Base-by-base conservation (phyloP, 2,797 vertebrate genomes). In the Phrynocephalus vlangalii region DNA sequence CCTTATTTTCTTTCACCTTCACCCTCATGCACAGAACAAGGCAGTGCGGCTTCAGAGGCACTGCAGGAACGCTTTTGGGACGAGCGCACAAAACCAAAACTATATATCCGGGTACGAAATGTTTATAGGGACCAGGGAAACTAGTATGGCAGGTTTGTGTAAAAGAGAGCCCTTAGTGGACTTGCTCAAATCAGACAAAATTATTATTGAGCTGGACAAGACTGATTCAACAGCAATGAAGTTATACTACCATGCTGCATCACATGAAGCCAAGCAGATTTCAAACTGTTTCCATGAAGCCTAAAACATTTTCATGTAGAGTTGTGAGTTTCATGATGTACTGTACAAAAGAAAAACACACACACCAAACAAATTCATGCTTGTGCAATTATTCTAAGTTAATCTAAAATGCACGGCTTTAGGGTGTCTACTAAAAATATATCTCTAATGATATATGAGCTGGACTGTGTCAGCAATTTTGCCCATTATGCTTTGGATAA, bases 391-490 rank as follows among this genome's bases (percentile, higher is more conserved):
- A 33, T 60, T 44, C 44, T 88, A 26, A n/a, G 60, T 16, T 66
- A 86, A 83, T 50, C 16, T 20, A 78, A 86, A 22, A 82, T 84
- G 33, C 2, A 77, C 3, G 28, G 15, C 73, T 87, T 75, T 30
- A 56, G 5, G 87, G 87, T 84, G 52, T 56, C 80, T 90, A 82
- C 6, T 5, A 26, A 85, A 90, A 87, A 56, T 63, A 68, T 30
- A 83, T 50, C 48, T 67, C 83, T 87, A 77, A 87, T 50, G 28
- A 85, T 44, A 77, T 63, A 38, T 9, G 28, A 83, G 3, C 82
- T 33, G 67, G 71, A 88, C 83, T 60, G 87, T 1, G 88, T 11
- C 68, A 89, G 89, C 5, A 77, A 56, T 68, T 68, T 26, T 78
- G 48, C 28, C 60, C 30, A 24, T 60, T 30, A n/a, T 26, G 10